A percentile compares a stretch with the other conserved stretches of the same genome.
phyloP scores from a whole-genome alignment of 2,888 invertebrate species.

The Drosophila quasianomalipes region DNA sequence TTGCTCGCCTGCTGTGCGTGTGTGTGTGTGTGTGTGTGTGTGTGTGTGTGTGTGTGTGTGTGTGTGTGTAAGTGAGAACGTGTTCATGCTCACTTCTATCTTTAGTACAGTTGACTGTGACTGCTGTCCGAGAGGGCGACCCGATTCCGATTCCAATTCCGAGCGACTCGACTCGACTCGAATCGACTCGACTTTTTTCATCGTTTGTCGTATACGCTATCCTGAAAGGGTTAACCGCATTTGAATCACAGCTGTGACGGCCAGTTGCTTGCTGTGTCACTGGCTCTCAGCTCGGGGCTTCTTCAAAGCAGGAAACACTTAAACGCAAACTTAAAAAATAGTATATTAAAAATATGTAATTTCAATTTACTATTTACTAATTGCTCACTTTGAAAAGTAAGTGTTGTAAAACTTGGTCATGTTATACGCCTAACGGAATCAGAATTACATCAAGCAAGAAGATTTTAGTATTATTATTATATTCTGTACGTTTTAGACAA shows the following conservation, averaged over 20 bases:
- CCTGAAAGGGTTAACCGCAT: constrained; percentile 35
- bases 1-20: constrained; percentile 53
- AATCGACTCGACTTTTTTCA: neutral
- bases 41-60: constrained; percentile 10
- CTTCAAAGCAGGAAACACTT: constrained; percentile 19
- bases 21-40: constrained; percentile 36
- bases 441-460: neutral
- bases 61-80: constrained; percentile 53
- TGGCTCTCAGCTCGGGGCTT: neutral
- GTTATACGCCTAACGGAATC: neutral
- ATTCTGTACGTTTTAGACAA: neutral
- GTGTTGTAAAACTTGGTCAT: neutral
- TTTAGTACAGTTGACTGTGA: constrained; percentile 77
- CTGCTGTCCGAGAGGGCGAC: constrained; percentile 47
- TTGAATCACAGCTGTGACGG: constrained; percentile 6
- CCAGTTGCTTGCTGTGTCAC: constrained; percentile 12
- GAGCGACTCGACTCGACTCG: neutral
- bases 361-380: neutral
- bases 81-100: constrained; percentile 68
- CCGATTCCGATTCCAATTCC: constrained; percentile 48
- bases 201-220: constrained; percentile 16
- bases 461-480: neutral
- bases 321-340: neutral
- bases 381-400: neutral
- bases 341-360: neutral